Evolutionary conservation across 2,113 vertebrate genomes (phyloP), one percentile per base, ranked within the genome.

Genomic region (Ptilonorhynchus violaceus): DNA sequence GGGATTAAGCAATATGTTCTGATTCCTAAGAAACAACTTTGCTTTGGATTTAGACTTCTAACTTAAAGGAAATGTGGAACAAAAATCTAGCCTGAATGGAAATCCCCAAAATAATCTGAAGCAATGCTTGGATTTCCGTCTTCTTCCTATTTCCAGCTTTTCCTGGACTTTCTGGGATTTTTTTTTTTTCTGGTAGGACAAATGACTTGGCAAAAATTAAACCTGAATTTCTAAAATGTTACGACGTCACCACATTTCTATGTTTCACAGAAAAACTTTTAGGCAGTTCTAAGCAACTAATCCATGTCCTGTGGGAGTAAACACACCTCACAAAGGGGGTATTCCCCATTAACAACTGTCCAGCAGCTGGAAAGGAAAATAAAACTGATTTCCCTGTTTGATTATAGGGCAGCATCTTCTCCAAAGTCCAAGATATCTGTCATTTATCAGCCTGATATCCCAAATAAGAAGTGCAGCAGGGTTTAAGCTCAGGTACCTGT

Each of bases 101-200:
- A 96, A 91, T 93, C 73, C 73, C n/a, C 33, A 44, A 83, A 90
- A 88, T n/a, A 93, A 83, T 80, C 27, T 81, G 75, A 90, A 95
- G 60, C 28, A 91, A 68, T 63, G 7, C 23, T 74, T 93, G 72
- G 91, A 83, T 67, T 92, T 62, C 35, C 9, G 1, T 55, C 84
- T 80, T 67, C 19, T 77, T 68, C 37, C 39, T 42, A 33, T 42
- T 95, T 95, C 60, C 87, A 87, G 13, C 20, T 83, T 92, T 87
- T 55, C 23, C 33, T 55, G 42, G 68, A 50, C 21, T 70, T 77
- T 28, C 33, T 50, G 24, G 9, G 41, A 35, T 20, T 30, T 15
- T 15, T 53, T 33, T 41, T 25, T 67, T 41, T 64, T 52, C 84
- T 60, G 28, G 5, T n/a, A 55, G 16, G 42, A 85, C 24, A 88